Conservation (phyloP, 1,140 invertebrate species). For the Lepeophtheirus salmonis region DNA sequence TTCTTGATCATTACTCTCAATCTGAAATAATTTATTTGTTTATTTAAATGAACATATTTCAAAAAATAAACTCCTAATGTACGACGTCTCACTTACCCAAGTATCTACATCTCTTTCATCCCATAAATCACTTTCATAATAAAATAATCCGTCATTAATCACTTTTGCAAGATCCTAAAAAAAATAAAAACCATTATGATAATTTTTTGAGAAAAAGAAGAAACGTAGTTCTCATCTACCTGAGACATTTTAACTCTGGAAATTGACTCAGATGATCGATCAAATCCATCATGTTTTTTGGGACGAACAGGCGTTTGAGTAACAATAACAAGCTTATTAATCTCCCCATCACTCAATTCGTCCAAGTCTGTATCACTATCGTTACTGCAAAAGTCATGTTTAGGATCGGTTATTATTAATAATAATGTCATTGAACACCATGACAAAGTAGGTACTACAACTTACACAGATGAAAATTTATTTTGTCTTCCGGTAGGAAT, state of each 20-base stretch:
- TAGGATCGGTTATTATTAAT: conserved; percentile 19
- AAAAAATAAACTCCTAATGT: too few species aligned
- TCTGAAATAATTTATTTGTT: too few species aligned
- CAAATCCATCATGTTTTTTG: conserved; percentile 62
- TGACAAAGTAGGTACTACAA: conserved; percentile 18
- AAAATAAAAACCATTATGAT: background rate
- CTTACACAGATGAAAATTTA: conserved; percentile 52
- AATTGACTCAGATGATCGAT: conserved; percentile 63
- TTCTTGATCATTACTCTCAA: conserved; percentile 35
- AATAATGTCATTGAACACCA: too few species aligned
- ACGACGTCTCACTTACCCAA: conserved; percentile 26
- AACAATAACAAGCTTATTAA: conserved; percentile 86
- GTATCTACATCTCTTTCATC: conserved; percentile 25
- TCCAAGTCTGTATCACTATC: conserved; percentile 41
- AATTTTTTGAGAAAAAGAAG: too few species aligned
- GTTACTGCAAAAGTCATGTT: conserved; percentile 26
- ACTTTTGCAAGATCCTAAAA: conserved; percentile 67
- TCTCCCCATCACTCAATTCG: conserved; percentile 75
- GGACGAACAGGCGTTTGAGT: conserved; percentile 47
- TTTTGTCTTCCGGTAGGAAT: conserved; percentile 48
- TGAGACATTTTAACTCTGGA: conserved; percentile 64
- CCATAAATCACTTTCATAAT: conserved; percentile 84
- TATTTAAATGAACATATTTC: too few species aligned
- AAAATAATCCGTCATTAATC: conserved; percentile 83
- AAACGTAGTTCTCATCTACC: background rate